Percentiles rank a stretch among this genome's conserved stretches.
phyloP scores from a whole-genome alignment of 2,797 vertebrate species.

The Schizopygopsis pylzovi region DNA sequence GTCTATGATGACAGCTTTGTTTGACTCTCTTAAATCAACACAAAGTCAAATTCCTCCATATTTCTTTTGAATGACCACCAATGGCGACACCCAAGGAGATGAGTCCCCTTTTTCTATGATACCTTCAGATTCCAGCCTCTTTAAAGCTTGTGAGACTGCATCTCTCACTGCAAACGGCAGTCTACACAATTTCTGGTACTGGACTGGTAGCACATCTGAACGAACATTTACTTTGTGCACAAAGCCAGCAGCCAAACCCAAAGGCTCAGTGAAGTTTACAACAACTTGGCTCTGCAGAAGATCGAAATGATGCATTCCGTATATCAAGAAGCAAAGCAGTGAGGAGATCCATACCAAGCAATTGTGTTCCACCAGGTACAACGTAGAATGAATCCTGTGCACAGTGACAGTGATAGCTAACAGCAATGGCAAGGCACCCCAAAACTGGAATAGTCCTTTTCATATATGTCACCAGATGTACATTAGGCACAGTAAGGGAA shows the following conservation, averaged over 20 bases:
- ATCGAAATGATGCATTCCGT: background rate
- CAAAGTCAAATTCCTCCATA: conserved; percentile 16
- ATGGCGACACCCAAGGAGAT: background rate
- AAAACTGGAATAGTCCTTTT: conserved; percentile 19
- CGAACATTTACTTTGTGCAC: background rate
- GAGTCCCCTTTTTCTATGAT: conserved; percentile 1
- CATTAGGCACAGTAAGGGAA: conserved; percentile 1
- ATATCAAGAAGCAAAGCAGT: conserved; percentile 13
- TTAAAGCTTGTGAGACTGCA: background rate
- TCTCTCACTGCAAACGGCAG: background rate
- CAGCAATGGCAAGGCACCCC: background rate
- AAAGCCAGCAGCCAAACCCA: conserved; percentile 5
- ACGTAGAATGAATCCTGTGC: background rate
- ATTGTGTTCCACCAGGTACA: background rate
- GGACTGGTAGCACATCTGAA: conserved; percentile 5
- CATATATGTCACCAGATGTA: background rate
- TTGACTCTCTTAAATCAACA: conserved; percentile 8
- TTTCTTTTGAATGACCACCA: conserved; percentile 4
- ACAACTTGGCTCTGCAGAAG: background rate
- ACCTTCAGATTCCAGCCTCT: conserved; percentile 1
- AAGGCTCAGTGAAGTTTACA: background rate
- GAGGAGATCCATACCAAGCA: conserved; percentile 19
- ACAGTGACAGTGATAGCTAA: background rate
- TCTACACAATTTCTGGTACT: conserved; percentile 3
- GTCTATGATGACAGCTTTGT: background rate